Conservation (phyloP, 35 echinoderm and acorn worm genomes). For the Lytechinus variegatus region DNA sequence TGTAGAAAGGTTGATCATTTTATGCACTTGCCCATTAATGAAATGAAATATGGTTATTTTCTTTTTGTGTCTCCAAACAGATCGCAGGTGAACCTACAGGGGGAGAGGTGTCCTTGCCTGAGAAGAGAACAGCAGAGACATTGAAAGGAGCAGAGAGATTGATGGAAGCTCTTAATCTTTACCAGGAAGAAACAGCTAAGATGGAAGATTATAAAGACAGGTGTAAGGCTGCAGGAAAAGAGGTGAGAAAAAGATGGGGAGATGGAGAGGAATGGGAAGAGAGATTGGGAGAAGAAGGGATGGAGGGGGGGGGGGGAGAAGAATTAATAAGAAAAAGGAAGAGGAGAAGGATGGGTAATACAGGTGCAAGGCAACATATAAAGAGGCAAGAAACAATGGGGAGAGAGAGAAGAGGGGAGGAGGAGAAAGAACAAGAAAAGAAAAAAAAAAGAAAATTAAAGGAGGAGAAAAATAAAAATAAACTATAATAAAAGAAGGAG, state of each 20-base stretch:
- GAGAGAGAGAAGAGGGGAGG: neutral
- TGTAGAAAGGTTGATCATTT: no score
- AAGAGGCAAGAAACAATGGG: neutral
- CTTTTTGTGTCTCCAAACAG: neutral
- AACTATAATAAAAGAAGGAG: neutral
- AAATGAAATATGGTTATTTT: neutral
- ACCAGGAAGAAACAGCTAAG: conserved; percentile 88
- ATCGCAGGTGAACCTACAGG: conserved; percentile 76
- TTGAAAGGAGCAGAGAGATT: conserved; percentile 93
- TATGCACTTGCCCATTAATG: no score
- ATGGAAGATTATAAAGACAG: conserved; percentile 59
- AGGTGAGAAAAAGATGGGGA: conserved; percentile 54
- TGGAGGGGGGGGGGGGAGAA: no score
- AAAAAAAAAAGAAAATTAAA: no score
- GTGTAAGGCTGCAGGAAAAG: conserved; percentile 68
- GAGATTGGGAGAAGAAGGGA: neutral
- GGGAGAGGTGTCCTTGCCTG: conserved; percentile 76
- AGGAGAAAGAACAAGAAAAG: neutral
- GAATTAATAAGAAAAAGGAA: neutral
- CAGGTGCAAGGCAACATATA: neutral
- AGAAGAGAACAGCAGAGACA: conserved; percentile 83
- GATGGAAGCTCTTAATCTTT: conserved; percentile 93
- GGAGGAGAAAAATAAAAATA: neutral
- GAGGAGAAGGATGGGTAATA: neutral
- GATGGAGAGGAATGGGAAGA: neutral